These are phyloP conservation scores for Hoplias malabaricus DNA, from an alignment of 2,113 vertebrate species.

Conservation along the genomic window DNA sequence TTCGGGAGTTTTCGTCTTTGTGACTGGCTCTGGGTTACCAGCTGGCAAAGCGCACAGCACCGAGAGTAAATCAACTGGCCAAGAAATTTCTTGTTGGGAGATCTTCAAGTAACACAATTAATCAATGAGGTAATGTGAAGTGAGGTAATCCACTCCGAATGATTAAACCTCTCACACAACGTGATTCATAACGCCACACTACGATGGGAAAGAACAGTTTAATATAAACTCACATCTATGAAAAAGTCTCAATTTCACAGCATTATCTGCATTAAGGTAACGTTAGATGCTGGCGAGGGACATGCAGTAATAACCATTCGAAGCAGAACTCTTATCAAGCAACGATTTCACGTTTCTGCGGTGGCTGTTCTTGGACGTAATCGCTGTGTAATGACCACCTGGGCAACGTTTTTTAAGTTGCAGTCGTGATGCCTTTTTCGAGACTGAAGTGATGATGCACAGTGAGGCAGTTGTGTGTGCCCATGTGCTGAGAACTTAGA, in stretches of 20 bases:
- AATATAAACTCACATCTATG: slow-evolving; percentile 34
- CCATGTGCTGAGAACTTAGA: too few relatives aligned
- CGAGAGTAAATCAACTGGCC: slow-evolving; percentile 54
- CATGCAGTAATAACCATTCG: slow-evolving; percentile 8
- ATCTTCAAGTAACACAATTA: slow-evolving; percentile 59
- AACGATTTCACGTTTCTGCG: slow-evolving; percentile 25
- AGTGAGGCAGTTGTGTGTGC: too few relatives aligned
- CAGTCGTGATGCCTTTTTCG: neutral
- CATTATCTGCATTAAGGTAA: slow-evolving; percentile 24
- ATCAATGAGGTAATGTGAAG: slow-evolving; percentile 61
- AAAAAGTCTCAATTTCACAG: slow-evolving; percentile 29
- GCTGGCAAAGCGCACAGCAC: slow-evolving; percentile 46
- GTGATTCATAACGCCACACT: slow-evolving; percentile 23
- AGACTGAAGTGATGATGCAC: slow-evolving; percentile 20
- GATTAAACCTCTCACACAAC: slow-evolving; percentile 53
- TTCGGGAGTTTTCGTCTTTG: slow-evolving; percentile 49
- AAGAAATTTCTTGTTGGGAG: slow-evolving; percentile 50
- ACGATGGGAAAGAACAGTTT: slow-evolving; percentile 16
- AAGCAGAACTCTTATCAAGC: slow-evolving; percentile 14
- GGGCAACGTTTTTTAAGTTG: slow-evolving; percentile 29
- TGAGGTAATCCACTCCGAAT: slow-evolving; percentile 69
- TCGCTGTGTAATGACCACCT: neutral
- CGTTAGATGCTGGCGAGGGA: neutral
- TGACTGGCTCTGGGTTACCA: slow-evolving; percentile 50
- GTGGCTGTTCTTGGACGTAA: neutral